Evolutionary conservation across 2,888 invertebrate species (phyloP), one percentile per base, ranked within the genome.

Genomic region (Pammene aurita): DNA sequence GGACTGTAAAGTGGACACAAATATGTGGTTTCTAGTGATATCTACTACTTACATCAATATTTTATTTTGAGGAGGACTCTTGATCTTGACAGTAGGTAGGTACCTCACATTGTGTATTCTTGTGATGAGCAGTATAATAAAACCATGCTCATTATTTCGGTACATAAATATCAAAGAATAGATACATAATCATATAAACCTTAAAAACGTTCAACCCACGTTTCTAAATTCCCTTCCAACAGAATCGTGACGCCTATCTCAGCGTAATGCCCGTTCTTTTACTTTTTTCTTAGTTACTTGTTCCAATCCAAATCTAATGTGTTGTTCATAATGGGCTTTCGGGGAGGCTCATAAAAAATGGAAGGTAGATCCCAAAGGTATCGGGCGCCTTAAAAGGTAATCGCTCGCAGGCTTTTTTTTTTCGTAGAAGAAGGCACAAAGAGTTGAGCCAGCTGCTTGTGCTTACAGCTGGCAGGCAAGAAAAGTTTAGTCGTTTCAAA

Each of bases 371-470:
- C 84, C 83, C 85, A 80, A 77, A 83, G 84, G 78, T 78, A 79
- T 75, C 79, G 77, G 84, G 83, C 83, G 81, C 86, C 85, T 86
- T 86, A 85, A 86, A 90, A 88, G 85, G 88, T 89, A 89, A 89
- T 89, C 86, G 85, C 76, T 81, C 73, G 78, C 76, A 80, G 82
- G 80, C 73, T 81, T 84, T 86, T 87, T 86, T 84, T 84, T 84
- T 86, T 83, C 86, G 76, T 84, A 78, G 86, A 86, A 85, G 82
- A 76, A 79, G 79, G 78, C 74, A 89, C 88, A 90, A 87, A 87
- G 89, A 85, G 83, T 82, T 84, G 78, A 79, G 78, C 78, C 90
- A 91, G 90, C 88, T 91, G 92, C 81, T 77, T 72, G 74, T 18
- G 26, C 38, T 16, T 84, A 82, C 90, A 91, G 87, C 90, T 87